phyloP scores from a whole-genome alignment of 2,113 vertebrate genomes.

The Fukomys damarensis region DNA sequence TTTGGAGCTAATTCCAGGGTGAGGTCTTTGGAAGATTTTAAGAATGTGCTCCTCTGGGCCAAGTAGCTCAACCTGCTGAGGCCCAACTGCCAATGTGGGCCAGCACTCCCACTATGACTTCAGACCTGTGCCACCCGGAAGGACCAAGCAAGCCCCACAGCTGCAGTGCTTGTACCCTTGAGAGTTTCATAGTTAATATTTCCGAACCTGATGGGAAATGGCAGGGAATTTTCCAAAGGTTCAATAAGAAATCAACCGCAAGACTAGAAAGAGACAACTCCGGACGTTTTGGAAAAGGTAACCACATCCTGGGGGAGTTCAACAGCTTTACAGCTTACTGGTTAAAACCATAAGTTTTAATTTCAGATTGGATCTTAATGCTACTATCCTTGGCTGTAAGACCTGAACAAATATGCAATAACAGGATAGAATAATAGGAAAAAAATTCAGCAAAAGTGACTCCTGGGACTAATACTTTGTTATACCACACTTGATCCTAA shows the following conservation, averaged over 20 bases:
- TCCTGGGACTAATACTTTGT: constrained; percentile 66
- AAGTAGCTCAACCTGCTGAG: background rate
- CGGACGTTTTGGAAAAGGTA: constrained; percentile 67
- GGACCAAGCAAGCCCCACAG: accelerated
- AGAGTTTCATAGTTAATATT: background rate
- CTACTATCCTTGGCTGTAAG: constrained; percentile 61
- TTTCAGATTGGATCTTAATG: constrained; percentile 71
- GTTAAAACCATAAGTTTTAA: constrained; percentile 55
- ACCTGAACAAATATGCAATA: constrained; percentile 46
- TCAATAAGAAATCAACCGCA: constrained; percentile 38
- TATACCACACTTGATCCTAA: constrained; percentile 59
- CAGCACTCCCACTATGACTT: background rate
- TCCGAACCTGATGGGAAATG: background rate
- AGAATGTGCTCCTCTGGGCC: background rate
- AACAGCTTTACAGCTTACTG: constrained; percentile 25
- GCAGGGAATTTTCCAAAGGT: background rate
- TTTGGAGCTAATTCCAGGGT: background rate
- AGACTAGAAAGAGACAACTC: background rate
- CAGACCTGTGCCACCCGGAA: background rate
- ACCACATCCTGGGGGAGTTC: constrained; percentile 43
- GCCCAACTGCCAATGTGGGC: accelerated
- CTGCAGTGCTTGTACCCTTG: background rate
- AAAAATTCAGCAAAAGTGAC: constrained; percentile 66
- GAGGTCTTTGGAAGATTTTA: constrained; percentile 1
- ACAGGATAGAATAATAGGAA: constrained; percentile 72